phyloP scores from a whole-genome alignment of 2,113 vertebrate genomes.

The Potamarius usumacintae region DNA sequence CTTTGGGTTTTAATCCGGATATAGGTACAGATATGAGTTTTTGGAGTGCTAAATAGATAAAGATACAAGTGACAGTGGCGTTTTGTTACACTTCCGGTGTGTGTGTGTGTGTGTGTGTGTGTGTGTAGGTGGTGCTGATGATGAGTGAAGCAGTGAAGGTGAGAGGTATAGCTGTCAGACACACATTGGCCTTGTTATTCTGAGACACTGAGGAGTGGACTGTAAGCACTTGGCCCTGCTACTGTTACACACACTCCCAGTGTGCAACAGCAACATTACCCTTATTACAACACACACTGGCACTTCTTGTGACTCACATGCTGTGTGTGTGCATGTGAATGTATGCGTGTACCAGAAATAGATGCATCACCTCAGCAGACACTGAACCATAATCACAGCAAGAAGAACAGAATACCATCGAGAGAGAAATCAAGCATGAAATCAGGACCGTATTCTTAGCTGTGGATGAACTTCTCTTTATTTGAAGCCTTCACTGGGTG shows the following conservation, averaged over 20 bases:
- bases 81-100: background rate
- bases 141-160: conserved; percentile 51
- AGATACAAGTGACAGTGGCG: background rate
- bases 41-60: background rate
- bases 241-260: background rate
- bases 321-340: conserved; percentile 12
- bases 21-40: background rate
- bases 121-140: background rate
- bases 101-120: conserved; percentile 1
- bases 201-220: background rate
- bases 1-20: background rate
- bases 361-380: background rate
- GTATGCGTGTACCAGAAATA: conserved; percentile 6
- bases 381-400: background rate
- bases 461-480: background rate
- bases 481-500: conserved; percentile 10
- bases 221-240: background rate
- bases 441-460: background rate
- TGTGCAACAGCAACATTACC: background rate
- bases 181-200: conserved; percentile 32
- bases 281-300: conserved; percentile 10
- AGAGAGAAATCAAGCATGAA: conserved; percentile 2
- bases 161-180: conserved; percentile 56
- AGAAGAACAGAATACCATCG: conserved; percentile 3
- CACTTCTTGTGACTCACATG: background rate